A percentile compares a stretch with the other conserved stretches of the same genome.
phyloP scores from a whole-genome alignment of 2,888 invertebrate genomes.

The Aleiodes testaceus region DNA sequence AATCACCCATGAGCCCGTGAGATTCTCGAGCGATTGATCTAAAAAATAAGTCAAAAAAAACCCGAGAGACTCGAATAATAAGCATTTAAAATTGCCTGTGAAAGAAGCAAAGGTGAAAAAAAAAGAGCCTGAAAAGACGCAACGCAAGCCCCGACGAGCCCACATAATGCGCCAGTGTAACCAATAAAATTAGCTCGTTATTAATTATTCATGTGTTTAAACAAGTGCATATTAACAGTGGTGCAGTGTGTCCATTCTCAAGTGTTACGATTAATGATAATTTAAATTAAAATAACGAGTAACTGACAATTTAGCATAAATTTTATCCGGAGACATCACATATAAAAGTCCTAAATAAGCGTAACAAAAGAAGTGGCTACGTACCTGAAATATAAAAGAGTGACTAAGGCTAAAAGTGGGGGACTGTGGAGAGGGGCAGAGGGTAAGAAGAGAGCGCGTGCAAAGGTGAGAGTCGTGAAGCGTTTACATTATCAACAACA shows the following conservation, averaged over 20 bases:
- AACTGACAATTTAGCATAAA: too few species aligned
- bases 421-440: slow-evolving; percentile 34
- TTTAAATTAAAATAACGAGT: too few species aligned
- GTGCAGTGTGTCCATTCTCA: too few species aligned
- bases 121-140: too few species aligned
- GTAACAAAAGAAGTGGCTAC: background rate
- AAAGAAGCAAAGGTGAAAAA: too few species aligned
- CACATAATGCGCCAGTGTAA: too few species aligned
- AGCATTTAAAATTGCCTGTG: background rate
- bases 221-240: too few species aligned
- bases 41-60: background rate
- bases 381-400: slow-evolving; percentile 18
- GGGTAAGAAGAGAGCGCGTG: slow-evolving; percentile 40
- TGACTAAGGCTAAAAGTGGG: slow-evolving; percentile 35
- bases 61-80: background rate
- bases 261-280: too few species aligned
- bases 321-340: too few species aligned
- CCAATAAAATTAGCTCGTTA: too few species aligned
- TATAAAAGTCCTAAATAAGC: background rate
- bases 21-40: background rate
- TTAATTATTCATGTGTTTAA: too few species aligned
- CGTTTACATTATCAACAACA: slow-evolving; percentile 39
- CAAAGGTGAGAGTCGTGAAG: slow-evolving; percentile 43
- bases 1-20: slow-evolving; percentile 4
- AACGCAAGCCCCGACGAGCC: too few species aligned